These are phyloP conservation scores for Mobula birostris DNA, from an alignment of 2,113 vertebrate genomes.

Conservation along the genomic window DNA sequence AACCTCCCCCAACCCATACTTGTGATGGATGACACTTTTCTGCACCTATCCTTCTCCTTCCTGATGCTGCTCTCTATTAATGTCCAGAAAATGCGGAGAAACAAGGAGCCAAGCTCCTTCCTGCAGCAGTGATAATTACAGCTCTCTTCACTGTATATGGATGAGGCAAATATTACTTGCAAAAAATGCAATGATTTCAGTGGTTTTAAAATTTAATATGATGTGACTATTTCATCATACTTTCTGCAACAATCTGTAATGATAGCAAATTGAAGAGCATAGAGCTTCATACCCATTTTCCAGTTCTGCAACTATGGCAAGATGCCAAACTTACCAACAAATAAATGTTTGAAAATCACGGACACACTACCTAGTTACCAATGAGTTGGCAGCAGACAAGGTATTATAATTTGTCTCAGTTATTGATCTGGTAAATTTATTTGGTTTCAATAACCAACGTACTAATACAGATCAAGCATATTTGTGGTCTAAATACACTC, in stretches of 20 bases:
- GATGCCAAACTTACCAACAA: background rate
- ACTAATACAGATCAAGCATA: background rate
- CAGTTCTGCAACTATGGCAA: background rate
- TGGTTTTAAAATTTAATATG: background rate
- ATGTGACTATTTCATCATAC: background rate
- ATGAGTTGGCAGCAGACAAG: background rate
- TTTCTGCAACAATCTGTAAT: background rate
- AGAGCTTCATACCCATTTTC: background rate
- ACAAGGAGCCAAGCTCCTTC: background rate
- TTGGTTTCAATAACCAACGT: background rate
- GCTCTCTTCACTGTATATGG: background rate
- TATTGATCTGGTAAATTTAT: background rate
- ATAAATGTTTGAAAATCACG: background rate
- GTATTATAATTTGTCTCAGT: background rate
- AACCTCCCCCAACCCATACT: too few species aligned
- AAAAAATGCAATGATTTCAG: background rate
- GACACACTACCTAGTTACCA: background rate
- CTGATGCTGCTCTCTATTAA: background rate
- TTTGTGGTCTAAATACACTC: background rate
- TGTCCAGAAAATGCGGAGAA: background rate
- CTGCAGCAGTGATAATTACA: background rate
- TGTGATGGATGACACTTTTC: background rate
- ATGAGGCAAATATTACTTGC: background rate
- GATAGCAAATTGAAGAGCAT: background rate
- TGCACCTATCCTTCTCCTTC: background rate